These are phyloP conservation scores for Stomatorhinus ivindoensis DNA, from an alignment of 2,113 vertebrate species.

Conservation along the genomic window DNA sequence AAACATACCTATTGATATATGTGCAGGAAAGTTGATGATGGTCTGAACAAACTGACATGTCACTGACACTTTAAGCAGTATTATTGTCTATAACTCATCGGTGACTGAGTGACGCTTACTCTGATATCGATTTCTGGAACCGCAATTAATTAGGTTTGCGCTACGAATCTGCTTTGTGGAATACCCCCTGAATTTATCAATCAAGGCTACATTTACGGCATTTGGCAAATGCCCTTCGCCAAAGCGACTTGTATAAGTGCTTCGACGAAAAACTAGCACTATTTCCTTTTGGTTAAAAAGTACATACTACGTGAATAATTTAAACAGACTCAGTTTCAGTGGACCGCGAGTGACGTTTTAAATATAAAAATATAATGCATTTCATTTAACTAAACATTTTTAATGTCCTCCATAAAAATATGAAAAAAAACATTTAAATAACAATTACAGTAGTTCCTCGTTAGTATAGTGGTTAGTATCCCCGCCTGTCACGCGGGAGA, in stretches of 20 bases:
- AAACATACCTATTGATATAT: not conserved
- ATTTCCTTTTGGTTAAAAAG: not conserved
- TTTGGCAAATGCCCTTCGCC: too few relatives aligned
- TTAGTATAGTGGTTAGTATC: conserved; percentile 11
- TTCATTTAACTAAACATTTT: not conserved
- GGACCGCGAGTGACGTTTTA: not conserved
- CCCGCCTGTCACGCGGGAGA: too few relatives aligned
- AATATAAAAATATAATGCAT: not conserved
- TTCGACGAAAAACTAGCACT: not conserved
- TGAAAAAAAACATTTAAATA: not conserved
- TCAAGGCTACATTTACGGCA: not conserved
- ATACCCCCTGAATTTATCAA: not conserved
- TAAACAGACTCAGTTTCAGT: not conserved
- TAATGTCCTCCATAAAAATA: not conserved
- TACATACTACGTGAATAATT: not conserved
- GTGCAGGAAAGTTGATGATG: not conserved
- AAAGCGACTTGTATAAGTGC: too few relatives aligned
- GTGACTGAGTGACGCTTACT: not conserved
- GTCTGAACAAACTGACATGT: not conserved
- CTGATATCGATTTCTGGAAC: not conserved
- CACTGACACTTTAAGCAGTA: not conserved
- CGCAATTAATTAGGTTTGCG: not conserved
- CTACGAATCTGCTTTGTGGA: not conserved
- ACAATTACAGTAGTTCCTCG: accelerated
- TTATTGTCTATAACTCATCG: not conserved